Evolutionary conservation across 2,113 vertebrate genomes (phyloP), one percentile per base, ranked within the genome.

Genomic region (Tetraodon nigroviridis): DNA sequence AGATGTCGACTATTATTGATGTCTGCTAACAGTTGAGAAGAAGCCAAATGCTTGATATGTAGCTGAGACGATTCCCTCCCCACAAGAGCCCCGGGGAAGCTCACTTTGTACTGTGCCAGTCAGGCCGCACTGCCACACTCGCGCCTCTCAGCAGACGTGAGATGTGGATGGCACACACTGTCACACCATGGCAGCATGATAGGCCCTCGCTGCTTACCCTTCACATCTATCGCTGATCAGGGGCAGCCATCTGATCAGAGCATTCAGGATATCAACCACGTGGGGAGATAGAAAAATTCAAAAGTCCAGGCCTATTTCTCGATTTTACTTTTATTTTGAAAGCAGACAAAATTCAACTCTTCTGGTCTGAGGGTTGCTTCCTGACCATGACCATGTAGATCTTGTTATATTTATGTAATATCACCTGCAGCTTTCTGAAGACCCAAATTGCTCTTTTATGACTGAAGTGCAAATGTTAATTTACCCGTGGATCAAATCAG

Each of bases 121-220:
- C 72, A 61, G 72, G 73, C 61, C 73, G 15, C 44, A 59, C 64
- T 53, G 32, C 48, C 70, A 80, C 75, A 61, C 73, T 67, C 69
- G 60, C 60, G 17, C 81, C 82, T 76, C 81, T 77, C 68, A 68
- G 27, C 79, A 72, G 71, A 53, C 73, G 18, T n/a, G 76, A 75
- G 79, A 55, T 40, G 40, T 32, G 61, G 64, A 55, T 75, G 81
- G 80, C 75, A 76, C 78, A 61, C 13, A 60, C 82, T 84, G 84
- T 80, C 80, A 81, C 71, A 86, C 78, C 78, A 78, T 44, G 71
- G 76, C 75, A 84, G 64, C 53, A 64, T 75, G 83, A 85, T 79
- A 53, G 70, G 63, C 66, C 61, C 59, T 70, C 19, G 17, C 67
- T 61, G 55, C 67, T 65, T 24, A 32, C 1, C 75, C 76, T 64